These are phyloP conservation scores for Fundulus diaphanus DNA, from an alignment of 2,797 vertebrate species.

Conservation along the genomic window DNA sequence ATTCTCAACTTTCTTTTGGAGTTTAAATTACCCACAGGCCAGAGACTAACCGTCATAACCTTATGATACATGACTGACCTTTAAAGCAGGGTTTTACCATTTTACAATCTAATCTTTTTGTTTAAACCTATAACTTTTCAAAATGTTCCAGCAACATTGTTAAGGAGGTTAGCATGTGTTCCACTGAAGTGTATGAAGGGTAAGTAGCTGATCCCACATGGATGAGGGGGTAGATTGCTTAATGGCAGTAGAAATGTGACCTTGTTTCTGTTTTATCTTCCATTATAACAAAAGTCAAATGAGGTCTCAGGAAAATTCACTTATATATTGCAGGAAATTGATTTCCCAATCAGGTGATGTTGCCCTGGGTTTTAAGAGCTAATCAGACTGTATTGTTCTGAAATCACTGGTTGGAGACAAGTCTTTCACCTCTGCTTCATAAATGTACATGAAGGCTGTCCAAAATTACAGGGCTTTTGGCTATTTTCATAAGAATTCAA, in stretches of 20 bases:
- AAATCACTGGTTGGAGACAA: slow-evolving; percentile 76
- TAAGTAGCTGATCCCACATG: slow-evolving; percentile 37
- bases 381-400: slow-evolving; percentile 80
- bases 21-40: slow-evolving; percentile 15
- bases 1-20: slow-evolving; percentile 10
- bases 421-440: slow-evolving; percentile 70
- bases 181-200: slow-evolving; percentile 6
- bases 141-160: slow-evolving; percentile 20
- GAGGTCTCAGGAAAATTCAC: slow-evolving; percentile 53
- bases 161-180: slow-evolving; percentile 3
- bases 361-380: slow-evolving; percentile 61
- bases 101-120: slow-evolving; percentile 2
- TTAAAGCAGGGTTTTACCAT: slow-evolving; percentile 13
- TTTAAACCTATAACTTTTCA: neutral
- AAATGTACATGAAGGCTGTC: slow-evolving; percentile 60
- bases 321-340: slow-evolving; percentile 65
- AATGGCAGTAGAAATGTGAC: slow-evolving; percentile 37
- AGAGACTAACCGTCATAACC: slow-evolving; percentile 19
- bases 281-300: slow-evolving; percentile 45
- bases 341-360: slow-evolving; percentile 75
- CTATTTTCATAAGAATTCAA: slow-evolving; percentile 31
- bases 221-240: slow-evolving; percentile 25
- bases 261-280: slow-evolving; percentile 32
- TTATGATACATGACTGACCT: slow-evolving; percentile 8
- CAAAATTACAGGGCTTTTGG: slow-evolving; percentile 67